phyloP scores from a whole-genome alignment of 2,797 vertebrate genomes.

The Sebastes steindachneri region DNA sequence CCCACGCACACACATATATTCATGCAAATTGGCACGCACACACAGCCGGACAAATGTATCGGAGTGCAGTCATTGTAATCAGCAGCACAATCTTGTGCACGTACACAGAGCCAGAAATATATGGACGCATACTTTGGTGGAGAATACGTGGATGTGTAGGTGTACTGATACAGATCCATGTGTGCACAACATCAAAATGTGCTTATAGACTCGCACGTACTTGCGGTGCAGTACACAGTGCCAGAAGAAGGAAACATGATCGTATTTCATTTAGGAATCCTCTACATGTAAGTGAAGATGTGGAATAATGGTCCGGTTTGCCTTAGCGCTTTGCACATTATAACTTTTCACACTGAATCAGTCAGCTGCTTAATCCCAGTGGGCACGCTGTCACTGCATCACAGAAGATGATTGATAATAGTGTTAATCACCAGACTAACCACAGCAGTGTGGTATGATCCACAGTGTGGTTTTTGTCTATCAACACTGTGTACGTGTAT shows the following conservation, averaged over 20 bases:
- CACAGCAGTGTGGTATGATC: slow-evolving; percentile 44
- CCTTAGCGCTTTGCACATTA: slow-evolving; percentile 8
- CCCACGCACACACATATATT: slow-evolving; percentile 55
- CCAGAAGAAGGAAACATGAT: not conserved
- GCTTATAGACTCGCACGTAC: not conserved
- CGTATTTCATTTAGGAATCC: slow-evolving; percentile 6
- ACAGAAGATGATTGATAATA: slow-evolving; percentile 73
- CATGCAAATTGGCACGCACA: slow-evolving; percentile 66
- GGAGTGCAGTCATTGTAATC: slow-evolving; percentile 59
- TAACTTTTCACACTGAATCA: slow-evolving; percentile 60
- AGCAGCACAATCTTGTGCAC: slow-evolving; percentile 59
- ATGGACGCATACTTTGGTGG: slow-evolving; percentile 28
- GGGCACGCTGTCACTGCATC: slow-evolving; percentile 55
- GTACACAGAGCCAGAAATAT: slow-evolving; percentile 53
- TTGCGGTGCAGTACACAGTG: not conserved
- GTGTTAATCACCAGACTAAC: slow-evolving; percentile 64
- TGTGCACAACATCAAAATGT: slow-evolving; percentile 19
- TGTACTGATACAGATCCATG: not conserved
- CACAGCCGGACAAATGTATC: slow-evolving; percentile 35
- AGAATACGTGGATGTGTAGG: slow-evolving; percentile 21
- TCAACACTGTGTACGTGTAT: slow-evolving; percentile 48
- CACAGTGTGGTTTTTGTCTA: slow-evolving; percentile 52
- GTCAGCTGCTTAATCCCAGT: slow-evolving; percentile 53
- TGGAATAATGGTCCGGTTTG: slow-evolving; percentile 8
- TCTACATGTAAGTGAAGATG: not conserved